Evolutionary conservation across 1,140 invertebrate genomes (phyloP), one percentile per base, ranked within the genome.

Genomic region (Brachionus asplanchnoidis): DNA sequence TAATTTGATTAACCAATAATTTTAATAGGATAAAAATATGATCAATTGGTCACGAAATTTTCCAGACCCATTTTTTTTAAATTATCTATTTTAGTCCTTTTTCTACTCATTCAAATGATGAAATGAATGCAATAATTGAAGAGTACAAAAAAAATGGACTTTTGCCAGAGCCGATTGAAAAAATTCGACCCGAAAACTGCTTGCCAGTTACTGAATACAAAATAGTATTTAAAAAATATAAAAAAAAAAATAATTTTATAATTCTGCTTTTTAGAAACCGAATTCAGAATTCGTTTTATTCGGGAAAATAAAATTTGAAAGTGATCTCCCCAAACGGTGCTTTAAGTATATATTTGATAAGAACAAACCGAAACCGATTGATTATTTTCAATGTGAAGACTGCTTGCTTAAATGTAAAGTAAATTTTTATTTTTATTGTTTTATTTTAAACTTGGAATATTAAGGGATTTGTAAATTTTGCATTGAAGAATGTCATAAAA

Each of bases 281-380:
- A 28, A 46, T 9, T 77, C 73, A 7, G 73, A 77, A 77, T 77
- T 77, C 12, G 20, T 77, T 23, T 11, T 77, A 6, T 77, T 77
- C 32, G 73, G 73, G 7, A 50, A 77, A n/a, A 77, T 77, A 2
- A 77, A 50, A 50, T 77, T 77, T 50, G 73, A 77, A 46, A 77
- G 73, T 28, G 73, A 50, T 50, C n/a, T 77, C 0, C 73, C 73
- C 7, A 77, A 50, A 77, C 40, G 42, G 12, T 77, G 73, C n/a
- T 77, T 77, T 77, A 77, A 77, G 26, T 77, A 28, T 46, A 50
- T 11, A 5, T 77, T 77, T 77, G 20, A 77, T 50, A 77, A 77
- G 26, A 23, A 50, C 20, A 53, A 53, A 26, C 44, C 23, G 11
- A 50, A 50, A 44, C 42, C 73, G 26, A 50, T 77, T 50, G 73